Percentiles rank a stretch among this genome's conserved stretches.
Conservation (phyloP, 2,113 vertebrate genomes). For the Ascaphus truei region DNA sequence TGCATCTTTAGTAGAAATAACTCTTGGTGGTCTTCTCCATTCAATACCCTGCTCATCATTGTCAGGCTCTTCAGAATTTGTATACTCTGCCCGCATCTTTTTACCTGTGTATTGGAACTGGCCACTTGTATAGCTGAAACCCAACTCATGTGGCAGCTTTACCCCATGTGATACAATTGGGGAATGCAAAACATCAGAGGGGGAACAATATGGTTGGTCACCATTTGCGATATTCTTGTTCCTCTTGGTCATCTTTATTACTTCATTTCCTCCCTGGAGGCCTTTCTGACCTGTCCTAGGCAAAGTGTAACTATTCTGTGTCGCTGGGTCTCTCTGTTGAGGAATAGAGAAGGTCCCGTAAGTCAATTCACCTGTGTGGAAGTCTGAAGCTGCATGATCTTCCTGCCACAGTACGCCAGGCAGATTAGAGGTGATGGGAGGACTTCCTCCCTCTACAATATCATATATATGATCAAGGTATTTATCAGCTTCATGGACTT, state of each 20-base stretch:
- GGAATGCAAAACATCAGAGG: background rate
- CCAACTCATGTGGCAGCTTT: slow-evolving; percentile 2
- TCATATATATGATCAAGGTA: slow-evolving; percentile 29
- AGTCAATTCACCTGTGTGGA: background rate
- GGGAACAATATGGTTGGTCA: background rate
- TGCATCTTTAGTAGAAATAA: slow-evolving; percentile 12
- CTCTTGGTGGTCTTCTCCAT: background rate
- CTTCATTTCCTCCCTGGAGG: background rate
- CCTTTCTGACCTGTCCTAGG: background rate
- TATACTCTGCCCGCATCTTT: background rate
- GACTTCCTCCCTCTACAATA: slow-evolving; percentile 2
- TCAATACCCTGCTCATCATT: background rate
- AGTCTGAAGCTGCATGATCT: background rate
- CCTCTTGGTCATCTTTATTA: background rate
- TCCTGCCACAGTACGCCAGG: background rate
- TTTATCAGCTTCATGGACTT: background rate
- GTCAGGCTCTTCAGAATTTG: background rate
- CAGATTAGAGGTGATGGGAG: background rate
- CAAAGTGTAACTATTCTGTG: background rate
- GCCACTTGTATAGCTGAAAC: slow-evolving; percentile 6
- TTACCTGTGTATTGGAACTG: background rate
- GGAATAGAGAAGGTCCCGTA: slow-evolving; percentile 1
- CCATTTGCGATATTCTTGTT: background rate
- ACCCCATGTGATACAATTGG: slow-evolving; percentile 5
- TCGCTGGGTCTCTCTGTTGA: background rate